A percentile compares a stretch with the other conserved stretches of the same genome.
Evolutionary conservation across 1,140 invertebrate species (phyloP).

Genomic region (Argopecten irradians): DNA sequence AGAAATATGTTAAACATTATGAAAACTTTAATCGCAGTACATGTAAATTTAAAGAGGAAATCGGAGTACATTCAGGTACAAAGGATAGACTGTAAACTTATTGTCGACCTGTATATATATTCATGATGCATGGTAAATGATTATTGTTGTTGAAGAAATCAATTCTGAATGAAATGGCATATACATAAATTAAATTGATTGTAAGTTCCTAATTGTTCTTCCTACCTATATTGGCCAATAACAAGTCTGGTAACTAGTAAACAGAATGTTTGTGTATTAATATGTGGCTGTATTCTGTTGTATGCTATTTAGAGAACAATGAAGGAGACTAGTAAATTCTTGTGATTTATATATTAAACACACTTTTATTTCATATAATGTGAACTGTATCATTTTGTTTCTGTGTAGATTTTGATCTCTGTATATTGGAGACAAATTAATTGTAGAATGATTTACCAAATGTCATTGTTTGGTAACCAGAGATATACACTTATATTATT

Average conservation of each 20-base stretch:
- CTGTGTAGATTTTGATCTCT: not conserved
- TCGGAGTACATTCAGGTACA: not conserved
- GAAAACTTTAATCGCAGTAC: too few relatives aligned
- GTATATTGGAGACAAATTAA: not conserved
- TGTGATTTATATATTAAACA: not conserved
- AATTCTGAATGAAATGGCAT: not conserved
- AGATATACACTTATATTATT: constrained; percentile 12
- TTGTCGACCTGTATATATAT: not conserved
- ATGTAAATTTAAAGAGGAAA: too few relatives aligned
- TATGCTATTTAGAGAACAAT: not conserved
- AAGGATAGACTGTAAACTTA: not conserved
- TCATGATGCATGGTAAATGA: not conserved
- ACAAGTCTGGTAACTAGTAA: not conserved
- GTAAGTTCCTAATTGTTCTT: not conserved
- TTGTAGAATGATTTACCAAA: constrained; percentile 18
- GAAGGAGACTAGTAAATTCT: not conserved
- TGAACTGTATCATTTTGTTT: not conserved
- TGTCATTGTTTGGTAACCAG: not conserved
- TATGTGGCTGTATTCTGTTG: not conserved
- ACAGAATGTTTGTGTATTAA: not conserved
- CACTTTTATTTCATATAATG: not conserved
- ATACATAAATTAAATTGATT: not conserved
- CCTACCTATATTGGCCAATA: not conserved
- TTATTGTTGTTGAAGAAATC: not conserved
- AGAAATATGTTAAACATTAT: too few relatives aligned